Base-by-base conservation (phyloP, 2,797 vertebrate genomes). In the Rhincodon typus region DNA sequence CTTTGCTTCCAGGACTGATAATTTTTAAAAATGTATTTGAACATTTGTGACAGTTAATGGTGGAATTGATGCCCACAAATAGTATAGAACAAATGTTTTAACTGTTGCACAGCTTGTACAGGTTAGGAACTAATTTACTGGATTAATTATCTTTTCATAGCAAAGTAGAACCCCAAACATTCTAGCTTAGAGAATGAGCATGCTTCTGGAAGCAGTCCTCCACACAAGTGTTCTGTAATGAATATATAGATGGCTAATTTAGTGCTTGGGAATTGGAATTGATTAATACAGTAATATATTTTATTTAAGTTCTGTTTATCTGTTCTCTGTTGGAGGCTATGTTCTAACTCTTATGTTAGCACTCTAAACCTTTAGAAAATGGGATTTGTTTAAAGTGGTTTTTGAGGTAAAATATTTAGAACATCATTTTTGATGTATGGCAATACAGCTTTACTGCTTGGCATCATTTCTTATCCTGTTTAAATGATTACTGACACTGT, bases 401-500 rank as follows among this genome's bases (percentile, higher is more conserved):
- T 72, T 97, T 96, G 96, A 96, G 97, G 96, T 97, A 95, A 96
- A 97, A 96, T 96, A 50, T 70, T 95, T 96, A 96, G 96, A 96
- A 96, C 96, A 88, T 96, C 96, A 97, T 96, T 97, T 97, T 97
- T 96, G 96, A 96, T 96, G 96, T 97, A 95, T 96, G 96, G 97
- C 97, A 97, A 98, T 98, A 98, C 97, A 97, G 98, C 98, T 97
- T 97, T 98, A 97, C 98, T 98, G 97, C 97, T 97, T 98, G 98
- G 97, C 98, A 97, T 98, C 96, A 97, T 97, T 97, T 97, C 97
- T 97, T 97, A 98, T 98, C 98, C 98, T 97, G 98, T 99, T 99
- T 98, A 99, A 99, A 99, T 99, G 98, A 99, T 98, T 99, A 98
- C 98, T 99, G 99, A 99, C 99, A 99, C 99, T 98, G 98, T 99